Evolutionary conservation across 2,797 vertebrate species (phyloP), one percentile per base, ranked within the genome.

Genomic region (Champsocephalus esox): DNA sequence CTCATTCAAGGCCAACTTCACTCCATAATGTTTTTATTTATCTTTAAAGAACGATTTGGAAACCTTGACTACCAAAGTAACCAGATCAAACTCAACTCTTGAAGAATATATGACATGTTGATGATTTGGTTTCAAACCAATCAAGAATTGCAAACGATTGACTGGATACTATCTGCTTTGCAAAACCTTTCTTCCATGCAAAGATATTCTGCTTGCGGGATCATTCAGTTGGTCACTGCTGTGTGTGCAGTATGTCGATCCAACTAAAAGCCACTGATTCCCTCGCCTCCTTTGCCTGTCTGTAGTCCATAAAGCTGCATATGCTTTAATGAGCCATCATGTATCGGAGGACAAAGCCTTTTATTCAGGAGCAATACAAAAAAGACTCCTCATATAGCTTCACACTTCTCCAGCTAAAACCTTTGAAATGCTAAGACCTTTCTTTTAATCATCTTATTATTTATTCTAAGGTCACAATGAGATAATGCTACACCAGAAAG

Each of bases 291-390:
- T 1, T 19, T 48, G 54, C 28, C 38, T 24, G 65, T 83, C 79
- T 70, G 48, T 41, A 66, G 64, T 63, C 64, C 60, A 48, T 79
- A 63, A 80, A 68, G 65, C 63, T 65, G 73, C 50, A 50, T 85
- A 74, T 73, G 4, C n/a, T 82, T 81, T 83, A 89, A 87, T 85
- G 85, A 85, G 61, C 77, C 79, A 55, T 84, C 57, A 44, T 73
- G 52, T 79, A 70, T 79, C n/a, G 6, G 59, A 51, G 48, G 56
- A 69, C 21, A 34, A 71, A 48, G 57, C 13, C 55, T 75, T 87
- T 72, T 80, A 74, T 74, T 72, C 75, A 75, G 57, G 21, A 62
- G 48, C n/a, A 46, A 68, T 32, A 59, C 59, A 64, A 70, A 70
- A 70, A 62, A 32, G 2, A 16, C 19, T 24, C 24, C 24, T 24